Evolutionary conservation across 2,113 vertebrate species (phyloP), one percentile per base, ranked within the genome.

Genomic region (Aleadryas rufinucha): DNA sequence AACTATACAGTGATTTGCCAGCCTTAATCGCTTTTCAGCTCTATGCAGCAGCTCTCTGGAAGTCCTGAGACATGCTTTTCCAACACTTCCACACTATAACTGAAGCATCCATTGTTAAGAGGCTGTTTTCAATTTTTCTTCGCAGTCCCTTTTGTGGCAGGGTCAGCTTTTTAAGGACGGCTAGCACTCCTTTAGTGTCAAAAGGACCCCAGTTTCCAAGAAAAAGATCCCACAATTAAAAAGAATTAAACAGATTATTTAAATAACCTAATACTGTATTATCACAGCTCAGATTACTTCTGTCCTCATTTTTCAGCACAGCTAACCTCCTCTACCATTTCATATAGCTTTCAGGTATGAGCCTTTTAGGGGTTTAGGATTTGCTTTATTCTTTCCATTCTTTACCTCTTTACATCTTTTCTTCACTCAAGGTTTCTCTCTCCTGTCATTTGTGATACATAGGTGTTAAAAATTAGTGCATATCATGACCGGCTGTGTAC

Each of bases 1-100:
- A 98, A 97, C 87, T 94, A 90, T 96, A 92, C 91, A 96, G 94
- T 96, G 96, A 95, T 97, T 90, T 87, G 47, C 90, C 92, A 97
- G 95, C 75, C 68, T 97, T 97, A 97, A 97, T 98, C 81, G 95
- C 93, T 97, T 92, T 95, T 97, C 87, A 92, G 94, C 97, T 95
- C 89, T 97, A 94, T 97, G 92, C 95, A 92, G 90, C 92, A 96
- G 92, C 81, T 72, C 93, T 83, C 83, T 95, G 90, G 95, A 96
- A 96, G 91, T 59, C 87, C 79, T 72, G 94, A 96, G 96, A 94
- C 78, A 96, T 89, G 94, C 90, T 97, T 98, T 97, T 96, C 93
- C 84, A 96, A 84, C 93, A 92, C 74, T 97, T 96, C 94, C 56
- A 86, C 97, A 84, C 71, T 92, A 83, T 93, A 95, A 97, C 94